Conservation (phyloP, 2,888 invertebrate species). For the Serripes groenlandicus region DNA sequence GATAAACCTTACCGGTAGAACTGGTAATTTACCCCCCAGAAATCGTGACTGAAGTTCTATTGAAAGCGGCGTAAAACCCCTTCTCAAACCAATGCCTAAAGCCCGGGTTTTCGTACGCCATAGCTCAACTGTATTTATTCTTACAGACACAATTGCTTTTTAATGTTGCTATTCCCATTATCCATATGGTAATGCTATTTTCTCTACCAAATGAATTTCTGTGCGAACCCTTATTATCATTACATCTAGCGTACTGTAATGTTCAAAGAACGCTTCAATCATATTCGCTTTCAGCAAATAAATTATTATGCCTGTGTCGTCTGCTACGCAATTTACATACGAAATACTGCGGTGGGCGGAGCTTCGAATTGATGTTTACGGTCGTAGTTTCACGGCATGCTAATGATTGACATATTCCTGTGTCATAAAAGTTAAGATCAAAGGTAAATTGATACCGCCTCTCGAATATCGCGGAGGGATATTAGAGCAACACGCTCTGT, state of each 20-base stretch:
- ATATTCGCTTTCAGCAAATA: constrained; percentile 23
- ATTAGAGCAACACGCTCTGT: constrained; percentile 36
- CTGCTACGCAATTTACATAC: constrained; percentile 20
- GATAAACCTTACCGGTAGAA: too few species aligned
- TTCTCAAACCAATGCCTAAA: too few species aligned
- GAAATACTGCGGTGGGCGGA: constrained; percentile 49
- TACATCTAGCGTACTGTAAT: constrained; percentile 6
- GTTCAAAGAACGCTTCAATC: constrained; percentile 22
- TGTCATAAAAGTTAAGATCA: constrained; percentile 72
- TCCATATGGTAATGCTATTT: not conserved
- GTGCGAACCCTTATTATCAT: not conserved
- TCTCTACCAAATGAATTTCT: not conserved
- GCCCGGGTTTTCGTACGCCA: too few species aligned
- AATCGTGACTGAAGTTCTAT: too few species aligned
- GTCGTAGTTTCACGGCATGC: constrained; percentile 50
- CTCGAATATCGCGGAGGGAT: constrained; percentile 56
- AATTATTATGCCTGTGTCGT: constrained; percentile 19
- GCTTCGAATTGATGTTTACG: constrained; percentile 56
- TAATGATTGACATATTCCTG: constrained; percentile 70
- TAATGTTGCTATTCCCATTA: constrained; percentile 17
- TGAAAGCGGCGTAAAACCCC: too few species aligned
- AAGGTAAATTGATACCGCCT: constrained; percentile 73
- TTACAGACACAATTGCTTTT: constrained; percentile 10
- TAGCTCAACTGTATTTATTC: too few species aligned
- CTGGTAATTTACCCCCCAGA: too few species aligned